These are phyloP conservation scores for Rattus rattus DNA, from an alignment of 2,113 vertebrate species.

Conservation along the genomic window DNA sequence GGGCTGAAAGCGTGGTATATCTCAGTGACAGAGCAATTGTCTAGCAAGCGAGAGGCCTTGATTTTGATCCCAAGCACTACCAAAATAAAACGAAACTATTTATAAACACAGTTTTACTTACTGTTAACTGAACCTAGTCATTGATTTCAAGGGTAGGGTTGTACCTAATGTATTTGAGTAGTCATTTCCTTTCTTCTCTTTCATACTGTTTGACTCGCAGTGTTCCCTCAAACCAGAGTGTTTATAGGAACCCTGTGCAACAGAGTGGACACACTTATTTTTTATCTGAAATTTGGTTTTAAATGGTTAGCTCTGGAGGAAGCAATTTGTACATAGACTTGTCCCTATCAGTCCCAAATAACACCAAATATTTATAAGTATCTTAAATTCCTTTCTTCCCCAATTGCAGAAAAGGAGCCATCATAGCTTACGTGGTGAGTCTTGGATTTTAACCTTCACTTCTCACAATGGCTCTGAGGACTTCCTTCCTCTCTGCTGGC, in stretches of 20 bases:
- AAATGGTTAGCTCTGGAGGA: neutral
- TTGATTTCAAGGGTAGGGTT: neutral
- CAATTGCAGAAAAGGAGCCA: neutral
- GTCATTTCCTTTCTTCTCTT: neutral
- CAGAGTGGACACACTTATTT: neutral
- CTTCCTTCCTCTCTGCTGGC: neutral
- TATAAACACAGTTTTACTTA: neutral
- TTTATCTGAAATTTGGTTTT: neutral
- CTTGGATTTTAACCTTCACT: neutral
- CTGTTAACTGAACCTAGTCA: neutral
- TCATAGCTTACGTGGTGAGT: neutral
- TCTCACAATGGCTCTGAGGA: neutral
- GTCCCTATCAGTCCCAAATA: neutral
- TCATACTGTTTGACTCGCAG: neutral
- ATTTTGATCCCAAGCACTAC: neutral
- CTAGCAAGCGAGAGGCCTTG: neutral
- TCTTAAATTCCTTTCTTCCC: neutral
- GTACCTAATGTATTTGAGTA: neutral
- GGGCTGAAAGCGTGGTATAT: neutral
- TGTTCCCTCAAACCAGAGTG: neutral
- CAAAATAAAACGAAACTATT: no score
- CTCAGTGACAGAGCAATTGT: neutral
- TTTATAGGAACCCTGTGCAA: neutral
- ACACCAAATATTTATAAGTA: neutral
- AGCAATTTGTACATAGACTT: neutral